Evolutionary conservation across 2,113 vertebrate genomes (phyloP), one percentile per base, ranked within the genome.

Genomic region (Eudorcas thomsonii): DNA sequence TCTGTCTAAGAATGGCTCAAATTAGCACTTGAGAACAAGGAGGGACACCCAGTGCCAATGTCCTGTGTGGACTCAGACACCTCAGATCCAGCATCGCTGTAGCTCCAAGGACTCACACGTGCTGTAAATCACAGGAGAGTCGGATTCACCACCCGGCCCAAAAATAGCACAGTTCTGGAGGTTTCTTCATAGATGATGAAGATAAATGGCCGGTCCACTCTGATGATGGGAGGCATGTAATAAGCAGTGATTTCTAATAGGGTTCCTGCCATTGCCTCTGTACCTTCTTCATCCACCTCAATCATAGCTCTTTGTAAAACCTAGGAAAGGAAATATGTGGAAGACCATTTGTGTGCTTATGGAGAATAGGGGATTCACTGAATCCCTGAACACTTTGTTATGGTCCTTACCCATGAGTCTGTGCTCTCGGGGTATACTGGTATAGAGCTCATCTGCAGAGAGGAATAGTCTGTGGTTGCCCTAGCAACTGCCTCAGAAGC

Each of bases 181-280:
- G 90, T 98, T 97, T 99, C 99, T 60, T 99, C 99, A 92, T 99
- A 99, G 96, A 99, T 99, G 97, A 99, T 99, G 95, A 99, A 99
- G 89, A 99, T 99, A 96, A 99, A 99, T 0, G 99, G 99, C 62
- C 98, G 98, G 97, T 99, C 97, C 71, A 99, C 98, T 39, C 78
- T 98, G 98, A 99, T 98, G 78, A 96, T 77, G 80, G 96, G 97
- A 85, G 99, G 99, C 97, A 99, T 92, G 2, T 99, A 99, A 52
- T 99, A 99, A 45, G 99, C 99, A 6, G 84, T 99, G 21, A 99
- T 99, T 98, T 99, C 98, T 15, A 97, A 93, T 2, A 98, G 94
- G 23, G 98, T 99, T 48, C 98, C 99, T 16, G 98, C 98, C 43
- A 98, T 98, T 3, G 99, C 99, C 52, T 98, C 99, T 0, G 99